A percentile compares a stretch with the other conserved stretches of the same genome.
These are phyloP conservation scores for Elaphurus davidianus DNA, from an alignment of 2,113 vertebrate genomes.

Conservation along the genomic window DNA sequence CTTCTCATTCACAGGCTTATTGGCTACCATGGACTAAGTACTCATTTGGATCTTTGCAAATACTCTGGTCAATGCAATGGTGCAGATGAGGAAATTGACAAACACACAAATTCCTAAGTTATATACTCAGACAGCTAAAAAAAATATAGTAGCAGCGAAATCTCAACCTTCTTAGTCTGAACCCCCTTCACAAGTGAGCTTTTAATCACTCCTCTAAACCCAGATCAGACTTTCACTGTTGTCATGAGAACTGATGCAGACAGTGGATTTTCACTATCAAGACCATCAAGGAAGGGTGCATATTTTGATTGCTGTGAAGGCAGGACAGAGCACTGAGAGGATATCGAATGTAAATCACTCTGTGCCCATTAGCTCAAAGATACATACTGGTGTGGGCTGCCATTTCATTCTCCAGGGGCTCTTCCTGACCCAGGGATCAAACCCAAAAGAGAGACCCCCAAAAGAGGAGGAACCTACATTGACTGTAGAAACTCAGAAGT, in stretches of 20 bases:
- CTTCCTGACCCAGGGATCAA: not conserved
- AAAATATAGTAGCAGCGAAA: accelerated
- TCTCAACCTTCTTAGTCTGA: not conserved
- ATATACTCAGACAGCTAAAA: not conserved
- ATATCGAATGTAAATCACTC: not conserved
- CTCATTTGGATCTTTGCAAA: not conserved
- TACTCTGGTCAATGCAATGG: not conserved
- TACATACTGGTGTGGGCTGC: not conserved
- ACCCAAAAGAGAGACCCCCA: not conserved
- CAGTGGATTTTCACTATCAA: not conserved
- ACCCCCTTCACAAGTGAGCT: not conserved
- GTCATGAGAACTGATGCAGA: not conserved
- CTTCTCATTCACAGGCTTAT: not conserved
- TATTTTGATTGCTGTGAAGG: not conserved
- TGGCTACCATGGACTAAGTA: not conserved
- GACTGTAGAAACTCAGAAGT: not conserved
- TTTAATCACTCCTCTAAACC: not conserved
- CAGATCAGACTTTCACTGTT: not conserved
- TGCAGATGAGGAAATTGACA: not conserved
- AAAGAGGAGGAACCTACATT: not conserved
- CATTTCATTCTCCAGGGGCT: not conserved
- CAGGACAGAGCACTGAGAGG: not conserved
- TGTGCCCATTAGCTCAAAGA: not conserved
- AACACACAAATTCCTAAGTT: not conserved
- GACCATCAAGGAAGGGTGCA: not conserved